phyloP scores from a whole-genome alignment of 1,140 invertebrate genomes.

The Eumeta japonica region DNA sequence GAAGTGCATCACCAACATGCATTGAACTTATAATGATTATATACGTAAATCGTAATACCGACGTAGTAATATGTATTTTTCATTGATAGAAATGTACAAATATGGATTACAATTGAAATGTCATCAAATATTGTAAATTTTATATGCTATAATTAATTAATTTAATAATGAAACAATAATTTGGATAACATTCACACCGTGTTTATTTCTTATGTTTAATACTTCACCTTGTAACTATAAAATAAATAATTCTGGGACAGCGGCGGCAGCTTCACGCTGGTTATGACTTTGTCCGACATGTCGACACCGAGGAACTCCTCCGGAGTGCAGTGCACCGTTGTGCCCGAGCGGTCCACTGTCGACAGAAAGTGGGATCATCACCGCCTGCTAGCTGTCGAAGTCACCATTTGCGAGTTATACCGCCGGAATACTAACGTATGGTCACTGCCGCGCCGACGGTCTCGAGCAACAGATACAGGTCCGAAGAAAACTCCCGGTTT shows the following conservation, averaged over 20 bases:
- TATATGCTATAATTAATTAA: no score
- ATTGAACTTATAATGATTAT: no score
- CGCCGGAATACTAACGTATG: conserved; percentile 58
- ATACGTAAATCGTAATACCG: no score
- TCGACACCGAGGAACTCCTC: conserved; percentile 58
- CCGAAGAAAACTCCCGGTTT: conserved; percentile 73
- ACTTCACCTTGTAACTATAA: conserved; percentile 58
- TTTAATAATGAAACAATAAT: no score
- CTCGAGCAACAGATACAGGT: conserved; percentile 72
- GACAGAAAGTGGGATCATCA: neutral
- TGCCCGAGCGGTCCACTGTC: conserved; percentile 1
- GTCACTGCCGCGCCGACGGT: conserved; percentile 61
- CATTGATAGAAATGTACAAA: no score
- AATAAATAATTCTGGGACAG: conserved; percentile 40
- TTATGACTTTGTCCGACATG: conserved; percentile 63
- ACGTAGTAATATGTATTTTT: no score
- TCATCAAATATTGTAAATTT: no score
- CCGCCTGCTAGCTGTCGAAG: neutral
- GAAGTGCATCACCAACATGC: no score
- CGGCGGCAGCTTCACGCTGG: conserved; percentile 53
- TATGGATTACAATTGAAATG: no score
- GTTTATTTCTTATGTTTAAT: no score
- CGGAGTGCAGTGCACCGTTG: conserved; percentile 30
- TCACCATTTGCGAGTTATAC: no score
- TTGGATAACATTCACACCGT: no score